phyloP scores from a whole-genome alignment of 2,113 vertebrate genomes.

The Neogobius melanostomus region DNA sequence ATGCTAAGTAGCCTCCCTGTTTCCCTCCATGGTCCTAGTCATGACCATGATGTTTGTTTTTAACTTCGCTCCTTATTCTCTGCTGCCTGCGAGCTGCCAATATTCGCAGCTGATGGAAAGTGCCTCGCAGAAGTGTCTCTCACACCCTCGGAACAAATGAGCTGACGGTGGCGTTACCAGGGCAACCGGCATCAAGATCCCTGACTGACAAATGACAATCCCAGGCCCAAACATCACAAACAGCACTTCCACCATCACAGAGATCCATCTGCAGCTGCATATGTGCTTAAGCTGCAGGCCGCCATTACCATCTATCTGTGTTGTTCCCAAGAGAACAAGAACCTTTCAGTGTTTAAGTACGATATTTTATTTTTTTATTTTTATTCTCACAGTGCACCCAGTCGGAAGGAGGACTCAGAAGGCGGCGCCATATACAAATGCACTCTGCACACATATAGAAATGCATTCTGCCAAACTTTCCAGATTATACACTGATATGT shows the following conservation, averaged over 20 bases:
- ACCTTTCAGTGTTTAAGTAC: background rate
- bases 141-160: constrained; percentile 27
- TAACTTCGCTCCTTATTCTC: background rate
- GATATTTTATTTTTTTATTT: too few species aligned
- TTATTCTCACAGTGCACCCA: too few species aligned
- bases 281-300: too few species aligned
- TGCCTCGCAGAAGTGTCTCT: constrained; percentile 43
- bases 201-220: constrained; percentile 51
- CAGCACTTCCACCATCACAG: constrained; percentile 42
- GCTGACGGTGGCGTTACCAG: constrained; percentile 55
- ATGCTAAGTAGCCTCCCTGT: too few species aligned
- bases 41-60: constrained; percentile 6
- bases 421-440: too few species aligned
- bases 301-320: background rate
- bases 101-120: constrained; percentile 47
- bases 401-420: too few species aligned
- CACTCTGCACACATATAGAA: too few species aligned
- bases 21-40: background rate
- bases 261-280: background rate
- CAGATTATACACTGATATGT: too few species aligned
- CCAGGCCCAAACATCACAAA: constrained; percentile 51
- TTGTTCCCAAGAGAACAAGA: background rate
- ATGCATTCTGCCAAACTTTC: too few species aligned
- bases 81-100: constrained; percentile 35
- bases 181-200: constrained; percentile 53